Evolutionary conservation across 2,888 invertebrate genomes (phyloP).

Genomic region (Heteromyza rotundicornis): DNA sequence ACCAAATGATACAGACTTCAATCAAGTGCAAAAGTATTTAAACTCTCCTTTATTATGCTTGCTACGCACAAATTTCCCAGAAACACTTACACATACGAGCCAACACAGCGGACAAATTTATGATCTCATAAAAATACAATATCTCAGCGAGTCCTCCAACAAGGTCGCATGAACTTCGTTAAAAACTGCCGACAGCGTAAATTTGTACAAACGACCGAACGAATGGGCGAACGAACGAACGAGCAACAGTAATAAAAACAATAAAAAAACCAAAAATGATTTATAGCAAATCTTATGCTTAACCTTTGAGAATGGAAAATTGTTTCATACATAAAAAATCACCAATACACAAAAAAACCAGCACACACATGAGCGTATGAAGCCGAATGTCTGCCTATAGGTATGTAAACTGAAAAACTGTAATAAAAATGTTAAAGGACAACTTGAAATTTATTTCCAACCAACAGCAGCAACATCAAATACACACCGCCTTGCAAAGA

Average conservation of each 20-base stretch:
- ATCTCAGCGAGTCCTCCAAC: not conserved
- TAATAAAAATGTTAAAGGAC: conserved; percentile 16
- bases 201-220: too few relatives aligned
- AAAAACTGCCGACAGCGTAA: too few relatives aligned
- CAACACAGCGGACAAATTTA: too few relatives aligned
- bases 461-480: not conserved
- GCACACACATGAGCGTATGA: not conserved
- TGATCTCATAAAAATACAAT: too few relatives aligned
- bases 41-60: too few relatives aligned
- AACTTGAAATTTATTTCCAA: conserved; percentile 19
- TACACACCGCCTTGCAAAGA: not conserved
- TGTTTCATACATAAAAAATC: not conserved
- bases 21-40: too few relatives aligned
- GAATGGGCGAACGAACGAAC: too few relatives aligned
- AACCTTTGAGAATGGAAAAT: not conserved
- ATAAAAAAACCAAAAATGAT: conserved; percentile 5
- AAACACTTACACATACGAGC: too few relatives aligned
- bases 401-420: conserved; percentile 14
- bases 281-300: conserved; percentile 10
- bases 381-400: not conserved
- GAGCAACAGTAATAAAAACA: not conserved
- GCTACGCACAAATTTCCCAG: too few relatives aligned
- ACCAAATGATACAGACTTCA: too few relatives aligned
- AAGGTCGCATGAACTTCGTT: not conserved
- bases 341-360: not conserved